Conservation (phyloP, 2,113 vertebrate species). For the Setophaga coronata region DNA sequence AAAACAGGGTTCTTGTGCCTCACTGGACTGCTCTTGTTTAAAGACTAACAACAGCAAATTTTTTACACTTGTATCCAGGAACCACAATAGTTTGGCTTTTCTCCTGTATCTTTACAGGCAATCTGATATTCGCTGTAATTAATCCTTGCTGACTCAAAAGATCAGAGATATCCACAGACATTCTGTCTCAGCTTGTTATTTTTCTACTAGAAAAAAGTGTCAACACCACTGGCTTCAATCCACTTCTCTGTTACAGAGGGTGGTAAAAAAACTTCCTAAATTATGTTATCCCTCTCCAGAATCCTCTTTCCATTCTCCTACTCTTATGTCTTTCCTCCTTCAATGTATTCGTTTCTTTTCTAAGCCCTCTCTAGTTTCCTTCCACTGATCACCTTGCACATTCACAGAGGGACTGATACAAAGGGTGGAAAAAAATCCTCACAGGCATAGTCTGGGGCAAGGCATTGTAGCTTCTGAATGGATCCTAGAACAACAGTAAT, state of each 20-base stretch:
- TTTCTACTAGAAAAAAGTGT: neutral
- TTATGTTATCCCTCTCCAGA: neutral
- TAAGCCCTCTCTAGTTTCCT: neutral
- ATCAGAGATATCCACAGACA: neutral
- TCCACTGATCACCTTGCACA: neutral
- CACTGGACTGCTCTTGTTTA: neutral
- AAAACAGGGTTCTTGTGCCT: neutral
- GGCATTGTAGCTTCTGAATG: neutral
- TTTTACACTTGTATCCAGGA: neutral
- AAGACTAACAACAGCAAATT: neutral
- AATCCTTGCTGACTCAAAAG: neutral
- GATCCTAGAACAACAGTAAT: neutral
- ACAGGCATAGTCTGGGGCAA: neutral
- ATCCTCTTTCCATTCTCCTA: neutral
- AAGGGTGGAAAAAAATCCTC: neutral
- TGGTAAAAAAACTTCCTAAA: neutral
- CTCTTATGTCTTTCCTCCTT: neutral
- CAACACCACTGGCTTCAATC: neutral
- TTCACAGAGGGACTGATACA: neutral
- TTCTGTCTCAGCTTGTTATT: neutral
- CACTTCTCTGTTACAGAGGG: neutral
- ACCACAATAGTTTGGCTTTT: neutral
- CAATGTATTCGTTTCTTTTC: neutral
- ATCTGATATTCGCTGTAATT: conserved; percentile 26
- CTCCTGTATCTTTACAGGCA: neutral